Base-by-base conservation (phyloP, 2,888 invertebrate genomes). In the Mesorhabditis sp. region DNA sequence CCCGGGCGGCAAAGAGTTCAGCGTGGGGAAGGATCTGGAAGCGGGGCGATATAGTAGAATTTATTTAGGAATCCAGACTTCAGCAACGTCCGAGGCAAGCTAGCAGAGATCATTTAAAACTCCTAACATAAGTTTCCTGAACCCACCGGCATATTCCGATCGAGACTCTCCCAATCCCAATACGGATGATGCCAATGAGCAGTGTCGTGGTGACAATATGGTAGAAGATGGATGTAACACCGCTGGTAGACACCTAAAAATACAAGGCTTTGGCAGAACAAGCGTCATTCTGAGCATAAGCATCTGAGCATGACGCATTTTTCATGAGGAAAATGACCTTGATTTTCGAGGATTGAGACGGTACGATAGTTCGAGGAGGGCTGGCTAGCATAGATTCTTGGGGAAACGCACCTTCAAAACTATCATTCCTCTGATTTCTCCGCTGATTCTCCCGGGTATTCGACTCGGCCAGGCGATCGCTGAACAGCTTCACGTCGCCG, bases 221-320 rank as follows among this genome's bases (percentile, higher is more conserved):
- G 58, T 2, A 50, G n/a, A 2, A 50, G n/a, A 50, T 50, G 58
- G n/a, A n/a, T 50, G 58, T 50, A 50, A n/a, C 58, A 50, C 1
- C 58, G 58, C n/a, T 50, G 58, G n/a, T 50, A 50, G n/a, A 50
- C 58, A 50, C 58, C 58, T 50, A n/a, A 50, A 50, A n/a, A 50
- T 13, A 28, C 28, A 28, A 28, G 1, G 28, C 2, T 28, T 28
- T 28, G 28, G 28, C 28, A 28, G 2, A 28, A 28, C 28, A 28
- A 28, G 28, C 28, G 28, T 28, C 28, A 28, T 28, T 28, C 28
- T 28, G 28, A 28, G 28, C 28, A 28, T 28, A 2, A 28, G 28
- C 28, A 28, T 28, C 28, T 28, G 28, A 28, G 28, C 28, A 28
- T 28, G 28, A 28, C 28, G 1, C 28, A 28, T 28, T 28, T 1